A percentile compares a stretch with the other conserved stretches of the same genome.
Evolutionary conservation across 2,113 vertebrate genomes (phyloP).

Genomic region (Menidia beryllina): DNA sequence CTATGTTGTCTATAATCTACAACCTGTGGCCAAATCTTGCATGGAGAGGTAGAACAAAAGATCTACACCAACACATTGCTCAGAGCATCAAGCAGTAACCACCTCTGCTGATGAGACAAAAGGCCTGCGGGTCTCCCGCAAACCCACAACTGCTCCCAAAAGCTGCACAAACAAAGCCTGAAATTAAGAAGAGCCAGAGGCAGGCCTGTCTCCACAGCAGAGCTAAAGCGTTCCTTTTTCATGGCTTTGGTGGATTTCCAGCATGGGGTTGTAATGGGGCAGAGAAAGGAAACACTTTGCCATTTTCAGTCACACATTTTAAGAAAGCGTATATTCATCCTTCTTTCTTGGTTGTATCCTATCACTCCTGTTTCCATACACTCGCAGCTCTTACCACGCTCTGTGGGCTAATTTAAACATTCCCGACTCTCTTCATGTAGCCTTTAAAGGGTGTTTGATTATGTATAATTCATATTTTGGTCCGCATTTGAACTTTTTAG

Average conservation of each 20-base stretch:
- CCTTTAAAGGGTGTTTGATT: constrained; percentile 42
- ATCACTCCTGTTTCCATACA: constrained; percentile 19
- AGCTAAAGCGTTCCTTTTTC: constrained; percentile 76
- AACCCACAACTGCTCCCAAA: constrained; percentile 75
- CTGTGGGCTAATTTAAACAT: constrained; percentile 53
- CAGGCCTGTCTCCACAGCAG: constrained; percentile 68
- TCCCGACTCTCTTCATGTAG: constrained; percentile 49
- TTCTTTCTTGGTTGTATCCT: neutral
- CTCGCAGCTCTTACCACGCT: constrained; percentile 56
- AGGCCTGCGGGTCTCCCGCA: constrained; percentile 75
- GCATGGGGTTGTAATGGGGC: constrained; percentile 45
- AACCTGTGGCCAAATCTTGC: constrained; percentile 76
- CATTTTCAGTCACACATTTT: constrained; percentile 58
- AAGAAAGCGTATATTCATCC: constrained; percentile 44
- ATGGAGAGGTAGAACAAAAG: constrained; percentile 71
- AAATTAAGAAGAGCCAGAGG: constrained; percentile 81
- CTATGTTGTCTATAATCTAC: constrained; percentile 65
- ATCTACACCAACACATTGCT: constrained; percentile 61
- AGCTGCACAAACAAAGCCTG: constrained; percentile 80
- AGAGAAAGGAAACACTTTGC: constrained; percentile 38
- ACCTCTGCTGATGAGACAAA: constrained; percentile 77
- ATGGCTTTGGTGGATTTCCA: constrained; percentile 67
- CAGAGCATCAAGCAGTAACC: constrained; percentile 67
- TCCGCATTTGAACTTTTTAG: constrained; percentile 65
- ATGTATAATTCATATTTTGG: constrained; percentile 73